Evolutionary conservation across 92 coral and sea anemone species (phyloP).

Genomic region (Porites evermanni): DNA sequence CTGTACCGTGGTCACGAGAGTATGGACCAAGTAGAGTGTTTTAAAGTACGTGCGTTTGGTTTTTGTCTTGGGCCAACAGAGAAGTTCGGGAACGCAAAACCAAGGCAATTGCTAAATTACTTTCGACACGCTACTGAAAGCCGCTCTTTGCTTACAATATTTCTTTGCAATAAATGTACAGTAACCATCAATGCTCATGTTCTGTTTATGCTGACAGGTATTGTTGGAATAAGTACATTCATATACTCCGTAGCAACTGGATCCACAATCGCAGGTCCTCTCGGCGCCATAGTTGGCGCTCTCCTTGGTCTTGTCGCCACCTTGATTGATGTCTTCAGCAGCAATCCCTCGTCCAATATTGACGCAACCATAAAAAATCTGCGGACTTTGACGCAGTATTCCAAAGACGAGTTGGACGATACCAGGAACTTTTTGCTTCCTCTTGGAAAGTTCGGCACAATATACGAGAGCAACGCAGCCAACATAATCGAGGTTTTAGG

Average conservation of each 20-base stretch:
- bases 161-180: conserved; percentile 26
- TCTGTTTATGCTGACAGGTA: conserved; percentile 26
- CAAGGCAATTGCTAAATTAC: conserved; percentile 29
- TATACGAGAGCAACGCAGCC: conserved; percentile 48
- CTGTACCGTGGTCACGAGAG: conserved; percentile 8
- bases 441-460: conserved; percentile 22
- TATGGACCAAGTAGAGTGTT: conserved; percentile 20
- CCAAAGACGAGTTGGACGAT: conserved; percentile 34
- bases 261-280: conserved; percentile 32
- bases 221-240: conserved; percentile 41
- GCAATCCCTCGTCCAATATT: conserved; percentile 39
- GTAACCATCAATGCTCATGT: conserved; percentile 6
- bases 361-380: conserved; percentile 31
- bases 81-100: conserved; percentile 9
- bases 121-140: conserved; percentile 12
- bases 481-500: conserved; percentile 39
- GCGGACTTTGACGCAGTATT: conserved; percentile 25
- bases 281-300: conserved; percentile 41
- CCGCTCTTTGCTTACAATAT: conserved; percentile 24
- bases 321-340: conserved; percentile 32
- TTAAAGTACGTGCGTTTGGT: conserved; percentile 7
- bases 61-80: conserved; percentile 11
- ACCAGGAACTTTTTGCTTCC: conserved; percentile 23
- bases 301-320: conserved; percentile 45
- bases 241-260: conserved; percentile 28